Percentiles rank a stretch among this genome's conserved stretches.
These are phyloP conservation scores for Pleuronectes platessa DNA, from an alignment of 2,113 vertebrate species.

Conservation along the genomic window DNA sequence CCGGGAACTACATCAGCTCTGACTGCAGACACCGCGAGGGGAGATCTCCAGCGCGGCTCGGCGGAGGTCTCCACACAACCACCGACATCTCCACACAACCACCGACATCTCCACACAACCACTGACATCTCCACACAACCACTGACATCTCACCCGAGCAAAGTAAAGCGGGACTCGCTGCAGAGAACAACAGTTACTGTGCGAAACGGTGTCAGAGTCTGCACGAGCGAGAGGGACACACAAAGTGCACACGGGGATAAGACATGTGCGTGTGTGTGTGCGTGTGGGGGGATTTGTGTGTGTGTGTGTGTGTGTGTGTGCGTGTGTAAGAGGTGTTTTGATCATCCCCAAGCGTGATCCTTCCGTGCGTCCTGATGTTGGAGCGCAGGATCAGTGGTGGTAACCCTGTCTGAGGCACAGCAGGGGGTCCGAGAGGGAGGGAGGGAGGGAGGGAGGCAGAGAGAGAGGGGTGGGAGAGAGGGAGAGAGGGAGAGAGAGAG, in stretches of 20 bases:
- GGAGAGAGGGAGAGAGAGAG: slow-evolving; percentile 42
- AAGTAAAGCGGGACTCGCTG: neutral
- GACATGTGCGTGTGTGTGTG: slow-evolving; percentile 1
- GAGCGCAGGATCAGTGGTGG: slow-evolving; percentile 66
- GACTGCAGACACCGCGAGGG: slow-evolving; percentile 70
- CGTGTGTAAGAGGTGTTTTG: slow-evolving; percentile 55
- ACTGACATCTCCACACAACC: too few relatives aligned
- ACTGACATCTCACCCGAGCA: too few relatives aligned
- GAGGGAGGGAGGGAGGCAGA: neutral
- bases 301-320: neutral
- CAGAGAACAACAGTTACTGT: neutral
- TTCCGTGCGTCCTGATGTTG: slow-evolving; percentile 10
- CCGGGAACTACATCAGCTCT: slow-evolving; percentile 73
- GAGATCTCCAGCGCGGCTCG: slow-evolving; percentile 61
- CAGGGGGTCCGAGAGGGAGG: slow-evolving; percentile 65
- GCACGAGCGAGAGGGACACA: neutral
- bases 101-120: too few relatives aligned
- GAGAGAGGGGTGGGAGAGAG: neutral
- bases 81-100: too few relatives aligned
- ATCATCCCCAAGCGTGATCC: slow-evolving; percentile 70
- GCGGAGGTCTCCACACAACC: slow-evolving; percentile 24
- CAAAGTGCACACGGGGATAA: neutral
- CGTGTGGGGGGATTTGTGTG: neutral
- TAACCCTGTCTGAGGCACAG: slow-evolving; percentile 59
- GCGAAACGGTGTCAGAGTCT: too few relatives aligned